phyloP scores from a whole-genome alignment of 2,797 vertebrate genomes.

The Pempheris klunzingeri region DNA sequence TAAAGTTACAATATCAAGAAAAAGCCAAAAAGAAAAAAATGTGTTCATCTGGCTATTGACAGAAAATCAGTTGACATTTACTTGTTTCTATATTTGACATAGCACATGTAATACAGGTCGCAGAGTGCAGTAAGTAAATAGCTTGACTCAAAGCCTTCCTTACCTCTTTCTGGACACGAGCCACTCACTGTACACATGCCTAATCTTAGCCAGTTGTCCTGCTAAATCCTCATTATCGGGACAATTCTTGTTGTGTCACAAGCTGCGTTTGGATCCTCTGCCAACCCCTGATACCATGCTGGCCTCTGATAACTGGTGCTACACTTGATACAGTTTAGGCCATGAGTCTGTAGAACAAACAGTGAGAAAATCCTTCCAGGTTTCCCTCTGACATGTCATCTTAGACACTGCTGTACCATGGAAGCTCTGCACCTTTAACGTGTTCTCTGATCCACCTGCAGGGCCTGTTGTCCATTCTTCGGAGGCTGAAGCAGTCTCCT shows the following conservation, averaged over 20 bases:
- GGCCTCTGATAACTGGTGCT: constrained; percentile 30
- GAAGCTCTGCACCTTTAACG: constrained; percentile 24
- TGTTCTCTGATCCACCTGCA: constrained; percentile 63
- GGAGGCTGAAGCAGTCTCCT: constrained; percentile 93
- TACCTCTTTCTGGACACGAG: constrained; percentile 43
- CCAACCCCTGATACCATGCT: constrained; percentile 43
- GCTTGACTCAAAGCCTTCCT: constrained; percentile 54
- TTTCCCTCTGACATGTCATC: constrained; percentile 3
- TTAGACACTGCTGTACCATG: constrained; percentile 3
- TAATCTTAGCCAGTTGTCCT: constrained; percentile 60
- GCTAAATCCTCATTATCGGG: constrained; percentile 62
- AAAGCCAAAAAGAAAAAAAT: background rate
- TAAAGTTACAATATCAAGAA: background rate
- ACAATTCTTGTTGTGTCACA: constrained; percentile 48
- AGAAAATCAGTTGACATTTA: background rate
- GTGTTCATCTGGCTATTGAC: background rate
- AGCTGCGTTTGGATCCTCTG: constrained; percentile 15
- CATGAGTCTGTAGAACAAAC: background rate
- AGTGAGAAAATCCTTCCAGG: constrained; percentile 15
- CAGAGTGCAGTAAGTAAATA: constrained; percentile 29
- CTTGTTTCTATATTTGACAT: background rate
- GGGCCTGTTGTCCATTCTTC: constrained; percentile 95
- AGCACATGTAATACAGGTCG: background rate
- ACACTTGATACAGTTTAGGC: constrained; percentile 12
- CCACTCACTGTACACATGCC: constrained; percentile 39